Evolutionary conservation across 2,888 invertebrate species (phyloP), one percentile per base, ranked within the genome.

Genomic region (Melitaea athalia): DNA sequence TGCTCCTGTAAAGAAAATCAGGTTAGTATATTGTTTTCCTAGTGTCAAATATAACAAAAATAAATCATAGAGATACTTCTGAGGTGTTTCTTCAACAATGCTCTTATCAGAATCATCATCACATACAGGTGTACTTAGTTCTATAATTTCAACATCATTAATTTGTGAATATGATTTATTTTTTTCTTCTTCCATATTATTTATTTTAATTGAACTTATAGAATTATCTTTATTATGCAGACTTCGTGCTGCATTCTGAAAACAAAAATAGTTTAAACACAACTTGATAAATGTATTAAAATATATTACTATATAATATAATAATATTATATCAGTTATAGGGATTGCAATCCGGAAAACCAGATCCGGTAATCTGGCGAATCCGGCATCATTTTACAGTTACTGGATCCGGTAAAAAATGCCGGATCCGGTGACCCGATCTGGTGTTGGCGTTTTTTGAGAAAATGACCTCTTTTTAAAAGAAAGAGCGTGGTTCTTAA

Each of bases 1-100:
- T 65, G 64, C 75, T 79, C 70, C 90, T 90, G 78, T 5, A 82
- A 85, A 4, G 4, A 67, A 69, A 69, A 38, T 38, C 17, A 64
- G n/a, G 59, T 49, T 14, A 55, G 52, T 62, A 53, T 47, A 63
- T 52, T 52, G 57, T 17, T 24, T 50, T 52, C 11, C n/a, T 14
- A 59, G 38, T 45, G n/a, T 47, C 24, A 17, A 43, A 55, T 43
- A 53, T 5, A 11, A 52, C 5, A 7, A 15, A 15, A 52, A 24
- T 24, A 24, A 5, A 12, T 12, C 7, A 53, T 33, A 14, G 5
- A 55, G 33, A 24, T 80, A 93, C 93, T 92, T 92, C 77, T 93
- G 92, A 67, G 93, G 93, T 63, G 93, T 93, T 68, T 92, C 93
- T 78, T 93, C 93, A 33, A 92, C 89, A 42, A 92, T 81, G 78